Evolutionary conservation across 2,888 invertebrate genomes (phyloP).

Genomic region (Arctia plantaginis): DNA sequence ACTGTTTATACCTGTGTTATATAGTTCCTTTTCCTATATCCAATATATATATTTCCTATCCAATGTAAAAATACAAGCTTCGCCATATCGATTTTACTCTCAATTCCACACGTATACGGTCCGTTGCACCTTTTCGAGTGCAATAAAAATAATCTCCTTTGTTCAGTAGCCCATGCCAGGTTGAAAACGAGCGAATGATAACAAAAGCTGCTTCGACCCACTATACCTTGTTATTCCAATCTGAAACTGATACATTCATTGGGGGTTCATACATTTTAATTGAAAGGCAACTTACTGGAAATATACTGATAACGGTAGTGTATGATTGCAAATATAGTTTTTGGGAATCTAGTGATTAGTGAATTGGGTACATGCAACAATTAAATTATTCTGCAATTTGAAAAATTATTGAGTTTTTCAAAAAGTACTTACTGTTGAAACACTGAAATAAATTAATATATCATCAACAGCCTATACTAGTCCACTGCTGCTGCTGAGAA

Average conservation of each 20-base stretch:
- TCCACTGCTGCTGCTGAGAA: too few species aligned
- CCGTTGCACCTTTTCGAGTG: conserved; percentile 78
- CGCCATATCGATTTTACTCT: conserved; percentile 71
- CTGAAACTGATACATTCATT: conserved; percentile 65
- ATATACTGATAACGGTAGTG: conserved; percentile 31
- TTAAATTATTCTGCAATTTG: background rate
- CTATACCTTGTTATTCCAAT: conserved; percentile 71
- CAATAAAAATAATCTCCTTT: conserved; percentile 85
- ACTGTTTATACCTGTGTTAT: conserved; percentile 23
- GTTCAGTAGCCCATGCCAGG: conserved; percentile 69
- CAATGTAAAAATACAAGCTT: conserved; percentile 49
- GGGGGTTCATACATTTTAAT: conserved; percentile 62
- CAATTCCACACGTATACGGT: conserved; percentile 78
- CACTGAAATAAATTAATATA: background rate
- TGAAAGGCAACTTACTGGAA: conserved; percentile 42
- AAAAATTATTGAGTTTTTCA: background rate
- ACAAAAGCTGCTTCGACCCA: conserved; percentile 64
- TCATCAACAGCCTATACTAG: too few species aligned
- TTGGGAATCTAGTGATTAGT: background rate
- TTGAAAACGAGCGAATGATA: conserved; percentile 68
- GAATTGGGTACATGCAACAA: background rate
- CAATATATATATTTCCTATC: too few species aligned
- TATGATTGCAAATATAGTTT: conserved; percentile 25
- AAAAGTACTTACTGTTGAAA: background rate
- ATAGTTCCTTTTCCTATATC: conserved; percentile 49